Percentiles rank a stretch among this genome's conserved stretches.
Conservation (phyloP, 64 coral and sea anemone species). For the Actinia tenebrosa region DNA sequence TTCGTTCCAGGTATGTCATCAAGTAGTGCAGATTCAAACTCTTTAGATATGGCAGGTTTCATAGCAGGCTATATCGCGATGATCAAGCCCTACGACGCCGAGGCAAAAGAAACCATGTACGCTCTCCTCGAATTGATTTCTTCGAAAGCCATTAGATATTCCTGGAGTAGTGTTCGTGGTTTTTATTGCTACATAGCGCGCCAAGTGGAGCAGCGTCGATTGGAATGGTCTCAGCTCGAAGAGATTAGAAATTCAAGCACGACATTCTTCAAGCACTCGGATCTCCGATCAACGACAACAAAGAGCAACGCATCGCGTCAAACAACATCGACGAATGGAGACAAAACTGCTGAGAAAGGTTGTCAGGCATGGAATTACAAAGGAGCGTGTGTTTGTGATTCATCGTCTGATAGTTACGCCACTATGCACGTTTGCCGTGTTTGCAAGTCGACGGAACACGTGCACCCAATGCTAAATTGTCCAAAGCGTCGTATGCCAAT, state of each 20-base stretch:
- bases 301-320: not conserved
- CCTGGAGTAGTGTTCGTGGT: not conserved
- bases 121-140: not conserved
- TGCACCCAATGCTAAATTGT: constrained; percentile 30
- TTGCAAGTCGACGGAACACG: not conserved
- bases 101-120: not conserved
- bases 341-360: not conserved
- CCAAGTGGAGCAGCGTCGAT: not conserved
- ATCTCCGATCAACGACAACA: not conserved
- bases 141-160: not conserved
- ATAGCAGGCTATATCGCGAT: not conserved
- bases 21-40: not conserved
- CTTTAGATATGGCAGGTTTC: constrained; percentile 23
- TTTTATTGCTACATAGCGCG: constrained; percentile 5
- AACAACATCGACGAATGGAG: not conserved
- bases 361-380: constrained; percentile 36
- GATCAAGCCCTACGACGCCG: too few relatives aligned
- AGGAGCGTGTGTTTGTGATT: not conserved
- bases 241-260: not conserved
- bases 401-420: not conserved
- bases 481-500: constrained; percentile 22
- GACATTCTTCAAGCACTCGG: constrained; percentile 14
- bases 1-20: constrained; percentile 12
- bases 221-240: constrained; percentile 1
- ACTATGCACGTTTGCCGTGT: not conserved